Conservation (phyloP, 2,113 vertebrate genomes). For the Clinocottus analis region DNA sequence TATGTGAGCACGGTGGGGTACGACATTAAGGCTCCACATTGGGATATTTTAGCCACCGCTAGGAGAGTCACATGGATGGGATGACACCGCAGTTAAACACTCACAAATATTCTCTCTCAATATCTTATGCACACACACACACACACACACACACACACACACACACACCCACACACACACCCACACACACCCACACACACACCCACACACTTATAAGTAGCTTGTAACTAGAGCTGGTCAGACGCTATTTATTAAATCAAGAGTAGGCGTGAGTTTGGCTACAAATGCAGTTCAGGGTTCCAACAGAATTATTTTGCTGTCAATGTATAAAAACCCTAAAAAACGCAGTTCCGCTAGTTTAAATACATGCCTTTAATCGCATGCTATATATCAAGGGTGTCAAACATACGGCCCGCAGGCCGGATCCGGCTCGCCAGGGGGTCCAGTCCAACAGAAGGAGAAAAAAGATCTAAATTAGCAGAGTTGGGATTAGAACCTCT, state of each 20-base stretch:
- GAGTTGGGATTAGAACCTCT: too few relatives aligned
- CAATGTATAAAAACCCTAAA: not conserved
- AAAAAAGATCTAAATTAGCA: too few relatives aligned
- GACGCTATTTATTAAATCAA: slow-evolving; percentile 71
- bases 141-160: slow-evolving; percentile 18
- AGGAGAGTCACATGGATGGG: slow-evolving; percentile 65
- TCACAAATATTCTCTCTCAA: slow-evolving; percentile 38
- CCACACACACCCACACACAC: slow-evolving; percentile 31
- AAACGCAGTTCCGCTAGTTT: not conserved
- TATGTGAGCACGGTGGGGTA: slow-evolving; percentile 55
- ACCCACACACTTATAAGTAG: slow-evolving; percentile 74
- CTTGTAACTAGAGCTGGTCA: slow-evolving; percentile 76
- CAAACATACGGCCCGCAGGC: too few relatives aligned
- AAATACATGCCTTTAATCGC: not conserved
- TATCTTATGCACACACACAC: slow-evolving; percentile 13
- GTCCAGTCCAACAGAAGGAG: too few relatives aligned
- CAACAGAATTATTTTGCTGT: slow-evolving; percentile 10
- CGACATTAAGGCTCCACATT: slow-evolving; percentile 72
- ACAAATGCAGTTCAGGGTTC: slow-evolving; percentile 38
- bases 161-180: slow-evolving; percentile 34
- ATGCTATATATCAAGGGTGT: too few relatives aligned
- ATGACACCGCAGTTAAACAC: slow-evolving; percentile 67
- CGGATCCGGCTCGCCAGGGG: too few relatives aligned
- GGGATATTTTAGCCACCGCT: slow-evolving; percentile 84
- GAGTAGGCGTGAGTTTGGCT: slow-evolving; percentile 49